Percentiles rank a stretch among this genome's conserved stretches.
These are phyloP conservation scores for Megathymus violae DNA, from an alignment of 1,140 invertebrate genomes.

Conservation along the genomic window DNA sequence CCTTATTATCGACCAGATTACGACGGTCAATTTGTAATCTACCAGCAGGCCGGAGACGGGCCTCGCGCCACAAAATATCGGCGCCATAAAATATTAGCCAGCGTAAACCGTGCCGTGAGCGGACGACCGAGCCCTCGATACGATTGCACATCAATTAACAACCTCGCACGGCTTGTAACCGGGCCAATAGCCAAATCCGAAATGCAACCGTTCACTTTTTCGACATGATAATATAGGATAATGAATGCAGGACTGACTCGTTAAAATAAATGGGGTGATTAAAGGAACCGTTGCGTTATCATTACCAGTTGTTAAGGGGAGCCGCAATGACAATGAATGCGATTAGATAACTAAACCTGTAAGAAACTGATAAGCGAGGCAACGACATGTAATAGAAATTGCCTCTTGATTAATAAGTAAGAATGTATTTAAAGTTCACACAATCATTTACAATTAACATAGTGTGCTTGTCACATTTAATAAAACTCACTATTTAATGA, in stretches of 20 bases:
- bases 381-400: slow-evolving; percentile 9
- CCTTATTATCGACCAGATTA: slow-evolving; percentile 50
- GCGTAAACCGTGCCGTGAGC: slow-evolving; percentile 25
- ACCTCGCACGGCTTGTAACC: slow-evolving; percentile 30
- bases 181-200: slow-evolving; percentile 47
- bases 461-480: too few relatives aligned
- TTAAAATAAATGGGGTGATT: slow-evolving; percentile 27
- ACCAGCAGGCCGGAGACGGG: slow-evolving; percentile 39
- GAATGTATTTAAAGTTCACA: neutral
- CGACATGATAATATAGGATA: too few relatives aligned
- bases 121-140: slow-evolving; percentile 26
- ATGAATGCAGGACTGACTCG: slow-evolving; percentile 8
- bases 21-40: slow-evolving; percentile 55
- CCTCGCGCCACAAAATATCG: slow-evolving; percentile 40
- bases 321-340: slow-evolving; percentile 24
- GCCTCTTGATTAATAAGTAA: slow-evolving; percentile 16
- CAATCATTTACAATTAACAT: neutral
- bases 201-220: slow-evolving; percentile 39
- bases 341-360: slow-evolving; percentile 50
- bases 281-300: slow-evolving; percentile 18
- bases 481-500: too few relatives aligned
- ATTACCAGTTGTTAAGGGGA: slow-evolving; percentile 32
- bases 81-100: slow-evolving; percentile 1
- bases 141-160: slow-evolving; percentile 31
- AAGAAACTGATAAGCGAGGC: slow-evolving; percentile 43